Conservation (phyloP, 2,888 invertebrate species). For the Tetropium fuscum region DNA sequence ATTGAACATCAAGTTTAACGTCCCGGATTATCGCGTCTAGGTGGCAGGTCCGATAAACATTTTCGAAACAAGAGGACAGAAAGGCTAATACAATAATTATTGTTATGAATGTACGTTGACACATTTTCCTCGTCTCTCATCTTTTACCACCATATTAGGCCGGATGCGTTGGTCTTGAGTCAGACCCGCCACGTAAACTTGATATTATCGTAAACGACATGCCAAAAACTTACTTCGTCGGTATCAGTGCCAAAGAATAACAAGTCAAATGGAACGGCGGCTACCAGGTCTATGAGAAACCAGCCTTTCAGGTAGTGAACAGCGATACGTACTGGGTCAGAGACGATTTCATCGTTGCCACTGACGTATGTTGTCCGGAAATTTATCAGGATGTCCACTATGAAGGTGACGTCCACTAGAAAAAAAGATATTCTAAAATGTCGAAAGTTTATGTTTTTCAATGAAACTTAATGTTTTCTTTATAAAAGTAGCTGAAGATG, state of each 20-base stretch:
- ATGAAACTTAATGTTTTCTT: no score
- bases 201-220: constrained; percentile 9
- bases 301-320: constrained; percentile 98
- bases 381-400: constrained; percentile 99
- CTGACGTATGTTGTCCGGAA: constrained; percentile 99
- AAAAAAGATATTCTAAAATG: constrained; percentile 58
- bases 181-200: constrained; percentile 3
- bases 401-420: constrained; percentile 97
- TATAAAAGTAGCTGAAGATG: no score
- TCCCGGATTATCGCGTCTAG: neutral
- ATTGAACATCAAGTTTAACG: constrained; percentile 43
- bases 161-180: neutral
- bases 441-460: no score
- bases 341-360: constrained; percentile 97
- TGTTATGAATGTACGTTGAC: no score
- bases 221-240: constrained; percentile 86
- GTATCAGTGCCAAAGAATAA: constrained; percentile 95
- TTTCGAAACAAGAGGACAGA: no score
- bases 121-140: neutral
- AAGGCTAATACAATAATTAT: no score
- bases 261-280: constrained; percentile 98
- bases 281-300: constrained; percentile 99
- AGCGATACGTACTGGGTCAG: constrained; percentile 97
- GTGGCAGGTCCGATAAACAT: neutral
- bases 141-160: no score